Conservation (phyloP, 2,888 invertebrate genomes). For the Drosophila acutilabella region DNA sequence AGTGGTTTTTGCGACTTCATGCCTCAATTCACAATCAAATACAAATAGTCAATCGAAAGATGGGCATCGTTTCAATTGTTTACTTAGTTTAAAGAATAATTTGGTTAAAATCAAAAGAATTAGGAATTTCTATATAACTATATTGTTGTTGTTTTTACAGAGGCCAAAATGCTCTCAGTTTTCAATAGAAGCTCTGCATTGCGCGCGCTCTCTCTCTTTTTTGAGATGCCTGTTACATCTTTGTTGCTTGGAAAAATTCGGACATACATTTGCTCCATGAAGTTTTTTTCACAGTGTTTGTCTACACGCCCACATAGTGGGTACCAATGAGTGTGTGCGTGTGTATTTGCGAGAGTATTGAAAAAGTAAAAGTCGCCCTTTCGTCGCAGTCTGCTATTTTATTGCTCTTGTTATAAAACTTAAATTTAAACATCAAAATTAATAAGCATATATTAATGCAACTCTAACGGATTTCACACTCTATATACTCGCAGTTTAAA, state of each 20-base stretch:
- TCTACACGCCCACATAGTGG: conserved; percentile 74
- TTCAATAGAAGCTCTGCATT: conserved; percentile 45
- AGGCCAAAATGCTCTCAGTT: conserved; percentile 41
- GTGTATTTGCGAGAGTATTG: conserved; percentile 55
- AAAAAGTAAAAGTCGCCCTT: conserved; percentile 73
- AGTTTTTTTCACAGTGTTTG: conserved; percentile 77
- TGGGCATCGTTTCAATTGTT: background rate
- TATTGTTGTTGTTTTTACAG: conserved; percentile 57
- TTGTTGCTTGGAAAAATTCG: conserved; percentile 74
- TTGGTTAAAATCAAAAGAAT: background rate
- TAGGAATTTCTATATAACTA: conserved; percentile 23
- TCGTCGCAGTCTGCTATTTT: conserved; percentile 57
- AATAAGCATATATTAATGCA: conserved; percentile 3
- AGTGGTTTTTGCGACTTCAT: conserved; percentile 36
- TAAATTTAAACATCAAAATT: conserved; percentile 1
- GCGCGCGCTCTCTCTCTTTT: conserved; percentile 42
- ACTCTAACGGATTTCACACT: conserved; percentile 8
- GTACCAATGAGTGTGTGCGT: conserved; percentile 20
- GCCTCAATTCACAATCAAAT: conserved; percentile 7
- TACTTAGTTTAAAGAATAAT: background rate
- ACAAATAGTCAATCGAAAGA: conserved; percentile 5
- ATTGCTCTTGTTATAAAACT: conserved; percentile 26
- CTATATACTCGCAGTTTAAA: conserved; percentile 22
- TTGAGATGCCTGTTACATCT: conserved; percentile 68
- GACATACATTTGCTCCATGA: conserved; percentile 59